Percentiles rank a stretch among this genome's conserved stretches.
phyloP scores from a whole-genome alignment of 2,113 vertebrate species.

The Urocitellus parryii region DNA sequence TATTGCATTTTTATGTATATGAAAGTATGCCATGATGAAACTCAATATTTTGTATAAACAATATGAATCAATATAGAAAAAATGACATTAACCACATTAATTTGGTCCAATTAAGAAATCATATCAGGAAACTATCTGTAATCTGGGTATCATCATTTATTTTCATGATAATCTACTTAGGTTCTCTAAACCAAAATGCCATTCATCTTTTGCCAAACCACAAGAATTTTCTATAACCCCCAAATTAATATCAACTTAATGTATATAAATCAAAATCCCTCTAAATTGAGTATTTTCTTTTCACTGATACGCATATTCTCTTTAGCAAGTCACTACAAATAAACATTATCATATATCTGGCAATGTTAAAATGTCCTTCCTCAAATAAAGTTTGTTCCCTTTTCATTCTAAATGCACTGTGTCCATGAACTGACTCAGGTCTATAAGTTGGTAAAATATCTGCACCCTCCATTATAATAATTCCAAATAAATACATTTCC shows the following conservation, averaged over 20 bases:
- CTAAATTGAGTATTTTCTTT: neutral
- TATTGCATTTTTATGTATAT: too few relatives aligned
- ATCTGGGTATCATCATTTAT: neutral
- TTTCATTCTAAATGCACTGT: neutral
- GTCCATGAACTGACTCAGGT: neutral
- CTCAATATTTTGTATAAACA: too few relatives aligned
- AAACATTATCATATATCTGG: neutral
- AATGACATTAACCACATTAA: neutral
- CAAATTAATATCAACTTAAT: neutral
- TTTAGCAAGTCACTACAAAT: neutral
- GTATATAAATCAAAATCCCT: neutral
- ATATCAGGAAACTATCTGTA: neutral
- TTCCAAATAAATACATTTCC: neutral
- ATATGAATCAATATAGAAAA: too few relatives aligned
- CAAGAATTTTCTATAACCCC: neutral
- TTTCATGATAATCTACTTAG: neutral
- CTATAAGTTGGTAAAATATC: neutral
- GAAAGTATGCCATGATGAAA: too few relatives aligned
- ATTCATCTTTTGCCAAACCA: neutral
- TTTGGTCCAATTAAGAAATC: neutral
- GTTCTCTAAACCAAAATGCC: neutral
- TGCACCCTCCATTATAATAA: too few relatives aligned
- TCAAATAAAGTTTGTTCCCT: neutral
- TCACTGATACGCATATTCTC: neutral
- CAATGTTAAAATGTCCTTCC: neutral